Conservation (phyloP, 2,113 vertebrate genomes). For the Corythornis madagascariensis region DNA sequence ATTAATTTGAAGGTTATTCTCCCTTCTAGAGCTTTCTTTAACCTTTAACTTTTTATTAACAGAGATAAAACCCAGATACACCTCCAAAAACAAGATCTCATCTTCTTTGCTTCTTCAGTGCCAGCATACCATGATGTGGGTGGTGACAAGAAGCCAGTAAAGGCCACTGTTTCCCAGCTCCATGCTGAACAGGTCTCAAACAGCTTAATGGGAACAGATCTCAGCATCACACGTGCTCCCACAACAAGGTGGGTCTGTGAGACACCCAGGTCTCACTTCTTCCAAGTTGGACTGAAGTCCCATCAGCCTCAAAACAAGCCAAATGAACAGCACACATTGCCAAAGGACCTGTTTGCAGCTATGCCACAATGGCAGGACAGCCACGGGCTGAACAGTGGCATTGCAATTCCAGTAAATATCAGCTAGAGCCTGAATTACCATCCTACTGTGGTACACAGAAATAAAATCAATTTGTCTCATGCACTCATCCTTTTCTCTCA, state of each 20-base stretch:
- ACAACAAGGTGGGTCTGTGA: background rate
- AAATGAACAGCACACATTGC: background rate
- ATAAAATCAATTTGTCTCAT: background rate
- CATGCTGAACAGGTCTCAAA: background rate
- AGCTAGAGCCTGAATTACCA: background rate
- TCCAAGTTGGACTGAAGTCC: background rate
- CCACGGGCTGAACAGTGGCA: accelerated
- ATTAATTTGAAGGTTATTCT: background rate
- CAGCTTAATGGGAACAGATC: background rate
- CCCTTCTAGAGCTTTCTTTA: background rate
- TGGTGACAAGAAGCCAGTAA: background rate
- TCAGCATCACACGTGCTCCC: background rate
- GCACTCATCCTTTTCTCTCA: background rate
- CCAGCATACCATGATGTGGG: accelerated
- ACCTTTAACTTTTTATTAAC: background rate
- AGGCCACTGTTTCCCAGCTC: background rate
- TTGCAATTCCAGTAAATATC: background rate
- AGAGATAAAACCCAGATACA: background rate
- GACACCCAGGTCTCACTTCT: background rate
- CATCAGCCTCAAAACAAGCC: background rate
- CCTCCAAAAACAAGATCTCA: background rate
- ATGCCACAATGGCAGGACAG: accelerated
- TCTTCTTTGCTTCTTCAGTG: background rate
- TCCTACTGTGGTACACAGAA: background rate
- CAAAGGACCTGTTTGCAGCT: background rate